These are phyloP conservation scores for Agrotis ipsilon DNA, from an alignment of 2,888 invertebrate species.

Conservation along the genomic window DNA sequence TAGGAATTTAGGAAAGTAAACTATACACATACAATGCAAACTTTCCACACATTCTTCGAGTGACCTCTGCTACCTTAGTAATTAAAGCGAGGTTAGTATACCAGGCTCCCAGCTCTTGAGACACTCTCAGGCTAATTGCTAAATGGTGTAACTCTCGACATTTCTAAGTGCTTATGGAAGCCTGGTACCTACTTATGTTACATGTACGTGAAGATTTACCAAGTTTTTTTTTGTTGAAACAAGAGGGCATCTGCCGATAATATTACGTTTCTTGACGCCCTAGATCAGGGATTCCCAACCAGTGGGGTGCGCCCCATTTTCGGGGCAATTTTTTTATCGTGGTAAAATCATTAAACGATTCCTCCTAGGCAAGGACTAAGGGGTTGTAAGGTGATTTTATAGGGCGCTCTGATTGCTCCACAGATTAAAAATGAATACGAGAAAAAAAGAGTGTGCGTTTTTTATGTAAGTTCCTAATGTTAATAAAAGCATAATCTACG, in stretches of 20 bases:
- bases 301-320: too few relatives aligned
- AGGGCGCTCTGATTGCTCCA: too few relatives aligned
- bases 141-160: conserved; percentile 67
- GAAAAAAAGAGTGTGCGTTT: too few relatives aligned
- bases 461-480: too few relatives aligned
- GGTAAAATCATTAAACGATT: too few relatives aligned
- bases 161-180: conserved; percentile 62
- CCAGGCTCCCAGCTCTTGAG: conserved; percentile 63
- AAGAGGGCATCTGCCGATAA: background rate
- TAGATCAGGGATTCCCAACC: background rate
- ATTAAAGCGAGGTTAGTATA: conserved; percentile 67
- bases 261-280: background rate
- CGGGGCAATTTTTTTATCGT: too few relatives aligned
- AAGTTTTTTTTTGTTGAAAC: conserved; percentile 3
- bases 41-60: conserved; percentile 58
- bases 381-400: too few relatives aligned
- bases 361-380: too few relatives aligned
- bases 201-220: conserved; percentile 17
- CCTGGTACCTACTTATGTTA: conserved; percentile 59
- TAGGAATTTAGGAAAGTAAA: conserved; percentile 37
- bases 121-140: conserved; percentile 70
- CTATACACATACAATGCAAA: conserved; percentile 14
- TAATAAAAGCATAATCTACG: too few relatives aligned
- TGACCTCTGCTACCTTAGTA: conserved; percentile 72
- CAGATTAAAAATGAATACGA: too few relatives aligned